Conservation (phyloP, 2,797 vertebrate species). For the Vipera latastei region DNA sequence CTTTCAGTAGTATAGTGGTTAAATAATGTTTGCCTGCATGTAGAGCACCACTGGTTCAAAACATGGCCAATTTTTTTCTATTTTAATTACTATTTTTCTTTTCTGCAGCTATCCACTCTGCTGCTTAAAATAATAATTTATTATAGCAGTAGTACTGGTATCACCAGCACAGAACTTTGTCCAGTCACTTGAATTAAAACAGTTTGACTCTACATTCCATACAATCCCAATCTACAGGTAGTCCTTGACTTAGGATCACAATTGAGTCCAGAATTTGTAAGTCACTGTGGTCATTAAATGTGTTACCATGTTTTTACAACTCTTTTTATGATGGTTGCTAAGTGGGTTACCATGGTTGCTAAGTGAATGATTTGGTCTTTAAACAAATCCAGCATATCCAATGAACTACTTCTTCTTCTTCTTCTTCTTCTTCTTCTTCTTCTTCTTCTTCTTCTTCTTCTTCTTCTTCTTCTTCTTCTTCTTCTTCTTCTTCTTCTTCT, state of each 20-base stretch:
- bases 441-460: neutral
- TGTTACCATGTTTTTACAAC: neutral
- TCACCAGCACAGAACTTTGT: neutral
- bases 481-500: neutral
- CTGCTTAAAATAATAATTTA: neutral
- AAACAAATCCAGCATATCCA: neutral
- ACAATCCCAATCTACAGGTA: neutral
- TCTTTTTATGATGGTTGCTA: neutral
- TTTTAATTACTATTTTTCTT: neutral
- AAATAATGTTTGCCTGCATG: neutral
- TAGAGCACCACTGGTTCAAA: neutral
- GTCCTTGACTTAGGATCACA: neutral
- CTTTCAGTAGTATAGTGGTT: neutral
- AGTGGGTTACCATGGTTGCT: neutral
- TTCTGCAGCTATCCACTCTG: neutral
- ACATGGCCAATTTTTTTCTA: neutral
- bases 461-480: neutral
- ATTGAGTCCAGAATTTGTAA: neutral
- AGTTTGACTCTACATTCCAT: neutral
- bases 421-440: neutral
- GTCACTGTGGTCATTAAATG: neutral
- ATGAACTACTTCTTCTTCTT: neutral
- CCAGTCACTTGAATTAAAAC: neutral
- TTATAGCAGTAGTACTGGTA: neutral
- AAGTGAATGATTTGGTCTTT: neutral